Conservation (phyloP, 2,888 invertebrate species). For the Anorthoa munda region DNA sequence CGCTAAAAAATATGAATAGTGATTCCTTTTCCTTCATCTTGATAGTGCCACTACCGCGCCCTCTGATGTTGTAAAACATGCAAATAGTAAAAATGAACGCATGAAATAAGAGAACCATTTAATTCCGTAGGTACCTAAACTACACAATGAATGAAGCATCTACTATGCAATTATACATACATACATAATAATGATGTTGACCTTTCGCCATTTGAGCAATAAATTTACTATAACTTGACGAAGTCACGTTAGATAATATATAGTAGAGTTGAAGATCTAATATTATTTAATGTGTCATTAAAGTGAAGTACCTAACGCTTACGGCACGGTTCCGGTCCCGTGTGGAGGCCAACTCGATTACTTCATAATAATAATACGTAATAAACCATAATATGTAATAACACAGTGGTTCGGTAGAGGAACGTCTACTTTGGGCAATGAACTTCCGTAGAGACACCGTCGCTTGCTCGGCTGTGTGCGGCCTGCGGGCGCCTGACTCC, state of each 20-base stretch:
- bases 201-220: not conserved
- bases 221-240: not conserved
- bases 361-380: not conserved
- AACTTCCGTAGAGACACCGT: not conserved
- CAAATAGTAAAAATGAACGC: not conserved
- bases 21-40: no score
- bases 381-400: not conserved
- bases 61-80: not conserved
- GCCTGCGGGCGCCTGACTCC: not conserved
- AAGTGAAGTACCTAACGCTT: not conserved
- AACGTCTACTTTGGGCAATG: slow-evolving; percentile 6
- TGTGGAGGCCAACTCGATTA: not conserved
- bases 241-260: not conserved
- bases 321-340: not conserved
- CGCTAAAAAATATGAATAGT: no score
- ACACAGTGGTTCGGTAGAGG: not conserved
- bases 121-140: not conserved
- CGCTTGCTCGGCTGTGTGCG: not conserved
- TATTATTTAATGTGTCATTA: not conserved
- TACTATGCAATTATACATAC: not conserved
- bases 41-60: no score
- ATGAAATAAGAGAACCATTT: not conserved
- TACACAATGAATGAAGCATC: not conserved
- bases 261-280: no score
- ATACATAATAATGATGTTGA: not conserved